Evolutionary conservation across 2,113 vertebrate genomes (phyloP), one percentile per base, ranked within the genome.

Genomic region (Micromys minutus): DNA sequence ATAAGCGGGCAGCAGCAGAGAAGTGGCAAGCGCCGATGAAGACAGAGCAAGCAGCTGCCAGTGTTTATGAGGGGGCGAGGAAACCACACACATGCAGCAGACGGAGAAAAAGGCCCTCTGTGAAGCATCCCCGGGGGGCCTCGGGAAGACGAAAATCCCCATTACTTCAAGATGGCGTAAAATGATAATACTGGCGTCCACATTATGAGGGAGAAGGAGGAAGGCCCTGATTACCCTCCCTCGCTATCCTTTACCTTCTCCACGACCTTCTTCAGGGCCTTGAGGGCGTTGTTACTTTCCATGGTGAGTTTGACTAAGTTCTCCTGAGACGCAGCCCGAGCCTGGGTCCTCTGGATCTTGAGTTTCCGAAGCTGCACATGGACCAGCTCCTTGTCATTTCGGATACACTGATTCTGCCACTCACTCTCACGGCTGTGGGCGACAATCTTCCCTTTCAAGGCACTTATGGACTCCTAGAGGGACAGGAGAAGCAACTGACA

Each of bases 271-370:
- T 34, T 97, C 89, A 99, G 98, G 5, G 3, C 93, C 96, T 98
- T 99, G 85, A 98, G 98, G 42, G 99, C 85, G 8, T 98, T 95
- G 1, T 94, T 87, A 90, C 98, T 99, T 92, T 99, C 98, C 75
- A 85, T 3, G 0, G 96, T 98, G 67, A 99, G 99, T 0, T 91
- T 97, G 57, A 98, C 95, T 77, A 99, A 98, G 36, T 91, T 97
- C 22, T 91, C 24, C 4, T 97, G 98, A 34, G 98, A 98, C 5
- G 52, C 11, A 1, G 69, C 83, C 87, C 96, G 94, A 6, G 96
- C 97, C 59, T 76, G 97, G 63, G 85, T 98, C 97, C 98, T 96
- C 74, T 98, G 97, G 3, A 55, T n/a, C 87, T 98, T 99, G 6
- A 99, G 97, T 95, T 98, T 98, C 50, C 96, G 98, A 15, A 98